These are phyloP conservation scores for Drosophila sordidula DNA, from an alignment of 2,888 invertebrate genomes.

Conservation along the genomic window DNA sequence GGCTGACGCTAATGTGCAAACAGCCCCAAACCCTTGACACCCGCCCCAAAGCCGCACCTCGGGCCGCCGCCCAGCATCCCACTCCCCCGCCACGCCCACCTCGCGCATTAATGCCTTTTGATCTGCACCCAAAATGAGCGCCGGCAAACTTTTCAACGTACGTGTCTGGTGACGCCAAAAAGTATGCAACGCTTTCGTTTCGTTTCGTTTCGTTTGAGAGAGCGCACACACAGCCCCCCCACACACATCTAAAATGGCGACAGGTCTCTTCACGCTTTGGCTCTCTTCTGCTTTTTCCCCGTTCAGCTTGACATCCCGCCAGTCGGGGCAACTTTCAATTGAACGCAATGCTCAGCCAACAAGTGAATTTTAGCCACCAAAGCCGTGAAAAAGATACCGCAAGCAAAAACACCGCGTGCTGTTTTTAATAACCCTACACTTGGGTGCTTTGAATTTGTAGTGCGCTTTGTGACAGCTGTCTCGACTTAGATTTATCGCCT, in stretches of 20 bases:
- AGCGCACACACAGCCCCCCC: slow-evolving; percentile 7
- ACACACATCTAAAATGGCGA: slow-evolving; percentile 23
- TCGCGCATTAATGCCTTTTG: slow-evolving; percentile 71
- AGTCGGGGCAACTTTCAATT: slow-evolving; percentile 50
- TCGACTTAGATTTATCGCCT: no score
- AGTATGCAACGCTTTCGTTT: slow-evolving; percentile 44
- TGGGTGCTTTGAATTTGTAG: neutral
- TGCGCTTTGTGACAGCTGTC: neutral
- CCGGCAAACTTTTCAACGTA: slow-evolving; percentile 54
- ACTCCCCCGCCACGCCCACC: neutral
- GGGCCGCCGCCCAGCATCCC: neutral
- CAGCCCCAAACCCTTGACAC: slow-evolving; percentile 40
- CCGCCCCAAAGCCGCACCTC: slow-evolving; percentile 5
- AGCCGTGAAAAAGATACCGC: slow-evolving; percentile 40
- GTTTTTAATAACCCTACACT: slow-evolving; percentile 7
- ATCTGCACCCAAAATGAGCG: slow-evolving; percentile 52
- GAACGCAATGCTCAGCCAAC: slow-evolving; percentile 46
- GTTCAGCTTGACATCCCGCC: slow-evolving; percentile 20
- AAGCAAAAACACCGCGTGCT: slow-evolving; percentile 6
- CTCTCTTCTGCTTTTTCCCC: slow-evolving; percentile 11
- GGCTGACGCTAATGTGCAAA: slow-evolving; percentile 73
- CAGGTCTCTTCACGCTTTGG: slow-evolving; percentile 26
- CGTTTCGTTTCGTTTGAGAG: slow-evolving; percentile 24
- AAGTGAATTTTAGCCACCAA: slow-evolving; percentile 57
- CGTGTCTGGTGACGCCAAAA: slow-evolving; percentile 52